Evolutionary conservation across 2,797 vertebrate species (phyloP), one percentile per base, ranked within the genome.

Genomic region (Spheniscus humboldti): DNA sequence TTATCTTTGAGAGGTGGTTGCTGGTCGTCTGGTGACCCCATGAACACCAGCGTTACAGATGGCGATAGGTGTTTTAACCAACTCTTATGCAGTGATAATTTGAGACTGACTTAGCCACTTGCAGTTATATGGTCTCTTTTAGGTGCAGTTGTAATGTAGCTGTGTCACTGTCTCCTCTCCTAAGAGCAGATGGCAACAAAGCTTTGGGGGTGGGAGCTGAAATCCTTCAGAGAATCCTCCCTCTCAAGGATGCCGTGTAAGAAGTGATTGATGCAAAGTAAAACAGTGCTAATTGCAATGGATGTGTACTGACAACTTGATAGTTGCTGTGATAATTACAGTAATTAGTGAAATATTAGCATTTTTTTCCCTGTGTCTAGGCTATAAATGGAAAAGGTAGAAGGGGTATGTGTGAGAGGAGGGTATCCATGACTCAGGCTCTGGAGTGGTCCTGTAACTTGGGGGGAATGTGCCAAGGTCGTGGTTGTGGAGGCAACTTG

Each of bases 281-380:
- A 97, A 97, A 92, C 96, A 95, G 87, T 74, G 95, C 92, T 96
- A 96, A 96, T 97, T 96, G 97, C 96, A 81, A 88, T 97, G 89
- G 95, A 96, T 96, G 82, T 94, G 95, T 96, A 96, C 94, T 97
- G 97, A 96, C 96, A 97, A 96, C 95, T 97, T 96, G 96, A 97
- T 96, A 88, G 92, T 96, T 97, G 91, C 95, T 75, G 86, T 67
- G 94, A 95, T 97, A 92, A 96, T 97, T 97, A 95, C 92, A 74
- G 97, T 94, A 95, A 97, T 97, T 96, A 96, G 82, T 59, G 77
- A 84, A 74, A 92, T 84, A 77, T 48, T 94, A 45, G 78, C 73
- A 10, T 77, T 91, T 92, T 20, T 92, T 88, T 74, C 27, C 47
- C 35, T 3, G 16, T 50, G 66, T 88, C 91, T 93, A 23, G 88